Base-by-base conservation (phyloP, 2,113 vertebrate genomes). In the Varanus komodoensis region DNA sequence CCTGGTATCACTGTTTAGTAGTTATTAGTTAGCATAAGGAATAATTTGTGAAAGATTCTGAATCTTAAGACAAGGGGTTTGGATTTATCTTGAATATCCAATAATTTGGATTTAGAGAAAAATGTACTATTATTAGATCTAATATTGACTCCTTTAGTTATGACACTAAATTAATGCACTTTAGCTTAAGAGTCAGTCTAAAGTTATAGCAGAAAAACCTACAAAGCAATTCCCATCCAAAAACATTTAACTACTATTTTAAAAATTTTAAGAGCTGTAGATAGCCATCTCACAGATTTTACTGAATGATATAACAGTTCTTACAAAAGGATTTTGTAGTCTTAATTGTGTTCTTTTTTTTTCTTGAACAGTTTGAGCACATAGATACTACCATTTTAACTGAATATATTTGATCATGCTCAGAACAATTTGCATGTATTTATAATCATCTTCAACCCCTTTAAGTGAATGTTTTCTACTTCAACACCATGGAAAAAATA, bases 311-410 rank as follows among this genome's bases (percentile, higher is more conserved):
- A 29, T 17, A 19, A 3, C 44, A 57, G 54, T 9, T 86, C 25
- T 88, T 27, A 44, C 23, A 68, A 64, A 54, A 67, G 50, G 21
- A 88, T 38, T 77, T 69, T 87, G 11, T 29, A 86, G 38, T 29
- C 12, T 57, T 57, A 85, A 23, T 79, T 34, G 64, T 57, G 19
- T 5, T 48, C 44, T 52, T 48, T 38, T 89, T 54, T n/a, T 81
- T 57, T 73, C 67, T 34, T 61, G 87, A 67, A 44, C 68, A 92
- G 94, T 92, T 94, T n/a, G 79, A 54, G 75, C 27, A 92, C 88
- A 94, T 89, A 71, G 94, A 84, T 0, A 4, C 85, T 91, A 93
- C 93, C 83, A 93, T 3, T 57, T 50, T 86, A 91, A 80, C 17
- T 69, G 78, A 7, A 89, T 68, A 78, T 69, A 87, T 25, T 90